A percentile compares a stretch with the other conserved stretches of the same genome.
phyloP scores from a whole-genome alignment of 2,797 vertebrate species.

The Morus bassanus region DNA sequence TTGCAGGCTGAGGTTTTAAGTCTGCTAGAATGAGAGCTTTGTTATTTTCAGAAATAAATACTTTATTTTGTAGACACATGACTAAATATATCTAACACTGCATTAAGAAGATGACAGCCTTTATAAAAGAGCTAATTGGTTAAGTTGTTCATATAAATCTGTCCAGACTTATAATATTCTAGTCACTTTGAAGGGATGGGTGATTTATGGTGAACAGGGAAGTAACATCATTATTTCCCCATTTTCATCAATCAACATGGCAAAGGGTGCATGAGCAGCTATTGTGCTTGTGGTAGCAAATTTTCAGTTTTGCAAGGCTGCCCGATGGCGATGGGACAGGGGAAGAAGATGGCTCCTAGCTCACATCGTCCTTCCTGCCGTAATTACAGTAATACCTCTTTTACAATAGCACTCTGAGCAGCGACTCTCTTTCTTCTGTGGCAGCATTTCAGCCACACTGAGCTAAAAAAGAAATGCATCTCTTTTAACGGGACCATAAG shows the following conservation, averaged over 20 bases:
- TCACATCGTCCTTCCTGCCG: background rate
- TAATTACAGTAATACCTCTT: constrained; percentile 37
- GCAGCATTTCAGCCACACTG: constrained; percentile 42
- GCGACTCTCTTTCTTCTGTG: constrained; percentile 27
- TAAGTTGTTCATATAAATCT: background rate
- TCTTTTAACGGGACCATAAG: constrained; percentile 54
- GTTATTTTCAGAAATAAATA: background rate
- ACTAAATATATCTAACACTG: constrained; percentile 11
- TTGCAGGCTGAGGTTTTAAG: background rate
- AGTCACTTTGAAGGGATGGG: background rate
- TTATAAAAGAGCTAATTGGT: constrained; percentile 31
- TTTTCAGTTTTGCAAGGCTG: constrained; percentile 40
- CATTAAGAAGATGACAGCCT: background rate
- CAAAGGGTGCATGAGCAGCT: constrained; percentile 16
- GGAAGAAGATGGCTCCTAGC: background rate
- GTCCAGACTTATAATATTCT: background rate
- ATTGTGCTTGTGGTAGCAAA: constrained; percentile 21
- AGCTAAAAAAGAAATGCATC: constrained; percentile 50
- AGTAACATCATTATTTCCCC: constrained; percentile 35
- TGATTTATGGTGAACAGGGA: constrained; percentile 3
- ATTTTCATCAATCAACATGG: constrained; percentile 17
- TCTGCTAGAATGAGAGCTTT: background rate
- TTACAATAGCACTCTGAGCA: constrained; percentile 10
- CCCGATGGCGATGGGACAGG: background rate
- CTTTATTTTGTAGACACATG: background rate